phyloP scores from a whole-genome alignment of 2,113 vertebrate species.

The Bagarius yarrelli region DNA sequence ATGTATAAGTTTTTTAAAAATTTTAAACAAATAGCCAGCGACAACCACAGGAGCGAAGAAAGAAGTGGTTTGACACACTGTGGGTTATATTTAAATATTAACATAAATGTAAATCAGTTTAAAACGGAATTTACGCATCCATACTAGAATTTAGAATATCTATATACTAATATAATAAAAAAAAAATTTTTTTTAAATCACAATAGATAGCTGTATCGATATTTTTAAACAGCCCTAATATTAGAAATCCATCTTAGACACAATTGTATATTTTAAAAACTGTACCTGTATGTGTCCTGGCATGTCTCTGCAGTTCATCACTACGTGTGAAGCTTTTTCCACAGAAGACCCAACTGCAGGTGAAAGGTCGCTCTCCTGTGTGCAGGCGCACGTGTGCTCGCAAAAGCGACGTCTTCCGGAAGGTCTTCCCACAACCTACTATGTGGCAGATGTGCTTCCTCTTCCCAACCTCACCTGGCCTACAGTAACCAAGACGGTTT shows the following conservation, averaged over 20 bases:
- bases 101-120: too few relatives aligned
- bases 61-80: too few relatives aligned
- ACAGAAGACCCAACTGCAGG: slow-evolving; percentile 95
- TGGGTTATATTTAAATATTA: too few relatives aligned
- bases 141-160: too few relatives aligned
- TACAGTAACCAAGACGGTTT: slow-evolving; percentile 50
- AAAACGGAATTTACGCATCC: too few relatives aligned
- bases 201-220: too few relatives aligned
- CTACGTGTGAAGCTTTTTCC: slow-evolving; percentile 94
- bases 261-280: background rate
- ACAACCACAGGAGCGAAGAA: too few relatives aligned
- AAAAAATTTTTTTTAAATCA: too few relatives aligned
- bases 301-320: slow-evolving; percentile 91
- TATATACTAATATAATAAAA: too few relatives aligned
- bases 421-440: slow-evolving; percentile 90
- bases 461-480: slow-evolving; percentile 89
- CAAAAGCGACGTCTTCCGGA: slow-evolving; percentile 92
- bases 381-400: slow-evolving; percentile 92
- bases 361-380: slow-evolving; percentile 92
- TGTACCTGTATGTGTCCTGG: slow-evolving; percentile 95
- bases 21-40: too few relatives aligned
- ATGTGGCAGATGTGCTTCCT: slow-evolving; percentile 97
- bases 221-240: too few relatives aligned
- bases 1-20: too few relatives aligned
- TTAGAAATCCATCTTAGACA: background rate